phyloP scores from a whole-genome alignment of 2,113 vertebrate species.

The Catagonus wagneri region DNA sequence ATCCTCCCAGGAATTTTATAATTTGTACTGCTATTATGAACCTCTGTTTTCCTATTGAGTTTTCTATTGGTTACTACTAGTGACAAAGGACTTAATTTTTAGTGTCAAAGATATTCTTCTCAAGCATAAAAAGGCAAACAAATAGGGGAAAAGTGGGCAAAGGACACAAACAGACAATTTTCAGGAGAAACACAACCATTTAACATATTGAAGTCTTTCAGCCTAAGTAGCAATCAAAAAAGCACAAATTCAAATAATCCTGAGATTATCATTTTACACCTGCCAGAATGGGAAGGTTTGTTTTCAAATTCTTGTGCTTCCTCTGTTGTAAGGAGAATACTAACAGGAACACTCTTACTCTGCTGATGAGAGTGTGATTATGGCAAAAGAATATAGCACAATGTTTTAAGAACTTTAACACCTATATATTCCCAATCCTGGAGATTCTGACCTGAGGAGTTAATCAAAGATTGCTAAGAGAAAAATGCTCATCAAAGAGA shows the following conservation, averaged over 20 bases:
- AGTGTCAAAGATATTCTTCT: background rate
- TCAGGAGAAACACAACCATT: slow-evolving; percentile 41
- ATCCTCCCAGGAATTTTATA: slow-evolving; percentile 25
- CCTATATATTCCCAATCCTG: background rate
- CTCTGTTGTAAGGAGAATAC: slow-evolving; percentile 29
- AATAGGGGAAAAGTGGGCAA: slow-evolving; percentile 15
- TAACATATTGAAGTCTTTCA: slow-evolving; percentile 37
- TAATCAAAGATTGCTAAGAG: slow-evolving; percentile 11
- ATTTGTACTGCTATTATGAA: slow-evolving; percentile 18
- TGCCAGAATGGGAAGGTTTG: slow-evolving; percentile 18
- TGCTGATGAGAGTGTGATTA: slow-evolving; percentile 10
- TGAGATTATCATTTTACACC: slow-evolving; percentile 52
- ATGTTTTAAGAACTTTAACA: slow-evolving; percentile 42
- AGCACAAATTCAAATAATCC: slow-evolving; percentile 38
- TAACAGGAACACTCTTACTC: background rate
- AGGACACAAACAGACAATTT: slow-evolving; percentile 35
- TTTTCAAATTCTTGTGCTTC: slow-evolving; percentile 53
- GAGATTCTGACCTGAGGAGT: background rate
- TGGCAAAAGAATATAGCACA: background rate
- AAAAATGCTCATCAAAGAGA: background rate
- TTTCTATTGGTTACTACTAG: slow-evolving; percentile 36
- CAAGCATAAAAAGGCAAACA: slow-evolving; percentile 42
- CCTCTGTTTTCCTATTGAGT: slow-evolving; percentile 43
- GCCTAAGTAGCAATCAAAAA: slow-evolving; percentile 33
- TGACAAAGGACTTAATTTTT: slow-evolving; percentile 50